Percentiles rank a stretch among this genome's conserved stretches.
Conservation (phyloP, 2,888 invertebrate species). For the Odontocolon sp. region DNA sequence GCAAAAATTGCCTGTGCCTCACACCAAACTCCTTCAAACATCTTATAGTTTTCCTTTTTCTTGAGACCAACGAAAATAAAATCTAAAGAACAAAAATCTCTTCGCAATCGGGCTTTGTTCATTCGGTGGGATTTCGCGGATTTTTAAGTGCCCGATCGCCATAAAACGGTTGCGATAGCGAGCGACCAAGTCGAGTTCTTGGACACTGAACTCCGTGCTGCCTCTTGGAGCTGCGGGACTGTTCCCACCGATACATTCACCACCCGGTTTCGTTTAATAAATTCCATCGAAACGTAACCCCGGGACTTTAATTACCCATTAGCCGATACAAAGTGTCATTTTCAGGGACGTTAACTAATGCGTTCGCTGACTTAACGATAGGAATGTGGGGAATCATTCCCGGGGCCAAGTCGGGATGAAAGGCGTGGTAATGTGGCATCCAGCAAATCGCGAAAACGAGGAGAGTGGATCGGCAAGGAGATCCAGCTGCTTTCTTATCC, state of each 20-base stretch:
- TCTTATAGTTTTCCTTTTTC: constrained; percentile 39
- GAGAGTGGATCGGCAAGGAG: too few relatives aligned
- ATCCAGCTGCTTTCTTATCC: too few relatives aligned
- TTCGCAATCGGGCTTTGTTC: constrained; percentile 39
- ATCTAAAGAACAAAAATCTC: constrained; percentile 12
- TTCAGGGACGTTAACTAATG: constrained; percentile 72
- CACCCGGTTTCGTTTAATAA: constrained; percentile 67
- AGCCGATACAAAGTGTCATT: constrained; percentile 75
- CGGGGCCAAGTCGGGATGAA: neutral
- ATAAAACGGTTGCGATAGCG: constrained; percentile 60
- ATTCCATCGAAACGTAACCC: constrained; percentile 70
- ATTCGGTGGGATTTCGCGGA: constrained; percentile 52
- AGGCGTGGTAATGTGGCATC: neutral
- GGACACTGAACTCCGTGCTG: constrained; percentile 20
- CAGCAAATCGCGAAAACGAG: neutral
- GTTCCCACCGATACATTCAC: constrained; percentile 3
- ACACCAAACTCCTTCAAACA: constrained; percentile 18
- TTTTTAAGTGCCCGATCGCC: constrained; percentile 64
- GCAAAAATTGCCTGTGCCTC: constrained; percentile 28
- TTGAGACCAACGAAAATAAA: neutral
- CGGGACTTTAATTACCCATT: constrained; percentile 75
- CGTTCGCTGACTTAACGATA: constrained; percentile 65
- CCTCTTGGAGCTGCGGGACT: constrained; percentile 27
- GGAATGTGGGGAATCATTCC: constrained; percentile 60
- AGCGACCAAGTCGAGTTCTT: constrained; percentile 26